phyloP scores from a whole-genome alignment of 2,113 vertebrate species.

The Protobothrops mucrosquamatus region DNA sequence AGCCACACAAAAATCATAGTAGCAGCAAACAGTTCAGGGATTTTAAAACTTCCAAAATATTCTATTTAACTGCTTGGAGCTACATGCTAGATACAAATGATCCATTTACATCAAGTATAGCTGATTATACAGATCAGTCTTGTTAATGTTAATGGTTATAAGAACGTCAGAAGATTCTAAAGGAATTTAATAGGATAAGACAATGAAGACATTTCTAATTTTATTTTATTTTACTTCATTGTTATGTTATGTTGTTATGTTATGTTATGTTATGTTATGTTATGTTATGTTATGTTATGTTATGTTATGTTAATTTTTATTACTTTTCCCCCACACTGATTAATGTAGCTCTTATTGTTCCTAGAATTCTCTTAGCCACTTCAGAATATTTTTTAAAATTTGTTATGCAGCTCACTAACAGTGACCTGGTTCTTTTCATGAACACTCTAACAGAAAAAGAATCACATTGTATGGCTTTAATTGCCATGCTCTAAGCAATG shows the following conservation, averaged over 20 bases:
- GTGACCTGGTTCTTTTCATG: neutral
- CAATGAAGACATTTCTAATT: neutral
- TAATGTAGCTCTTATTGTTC: neutral
- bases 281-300: too few relatives aligned
- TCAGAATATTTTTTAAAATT: neutral
- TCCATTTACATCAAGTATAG: neutral
- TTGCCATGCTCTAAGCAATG: neutral
- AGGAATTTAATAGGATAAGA: neutral
- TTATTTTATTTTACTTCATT: neutral
- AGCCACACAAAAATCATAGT: neutral
- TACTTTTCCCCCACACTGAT: neutral
- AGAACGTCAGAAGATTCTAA: neutral
- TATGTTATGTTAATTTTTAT: too few relatives aligned
- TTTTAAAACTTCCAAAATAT: neutral
- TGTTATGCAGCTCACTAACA: neutral
- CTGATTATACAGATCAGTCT: neutral
- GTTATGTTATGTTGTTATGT: too few relatives aligned
- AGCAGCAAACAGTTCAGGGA: neutral
- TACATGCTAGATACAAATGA: neutral
- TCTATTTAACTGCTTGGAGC: neutral
- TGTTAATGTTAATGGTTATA: neutral
- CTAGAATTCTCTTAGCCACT: fast-evolving
- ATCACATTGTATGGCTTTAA: slow-evolving; percentile 1
- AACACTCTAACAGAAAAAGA: fast-evolving
- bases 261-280: too few relatives aligned